Evolutionary conservation across 2,888 invertebrate genomes (phyloP), one percentile per base, ranked within the genome.

Genomic region (Epinotia bilunana): DNA sequence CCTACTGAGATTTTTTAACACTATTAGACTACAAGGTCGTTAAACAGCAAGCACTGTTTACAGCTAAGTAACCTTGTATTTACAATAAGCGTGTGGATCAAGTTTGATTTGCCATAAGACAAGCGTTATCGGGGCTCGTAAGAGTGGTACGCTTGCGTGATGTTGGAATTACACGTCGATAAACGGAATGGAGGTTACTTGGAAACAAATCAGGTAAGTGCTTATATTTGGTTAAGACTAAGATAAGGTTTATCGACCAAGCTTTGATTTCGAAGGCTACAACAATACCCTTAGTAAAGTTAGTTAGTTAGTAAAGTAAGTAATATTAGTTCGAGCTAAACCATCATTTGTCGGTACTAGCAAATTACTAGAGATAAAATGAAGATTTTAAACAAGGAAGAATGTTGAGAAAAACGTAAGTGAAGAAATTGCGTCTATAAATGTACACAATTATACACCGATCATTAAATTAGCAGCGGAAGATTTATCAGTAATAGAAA

Each of bases 141-240:
- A 1, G 23, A 28, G 23, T 28, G 23, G 23, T 18, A 57, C 68
- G 58, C 49, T 65, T 5, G 74, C 46, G 68, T 68, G 64, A 70
- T 70, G 70, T 74, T 70, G 49, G 64, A 74, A 74, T 74, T 69
- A 70, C 49, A 64, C 46, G 63, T 64, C 63, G 70, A 74, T 74
- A 70, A 70, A 74, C 58, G 49, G 58, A 64, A 74, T 70, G 60
- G 69, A 70, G 70, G 64, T 74, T 74, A 64, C 64, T 53, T 43
- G 39, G 70, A 63, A 74, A 74, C 74, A 70, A 74, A 74, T 75
- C 65, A 60, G 65, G 63, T 67, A 60, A 74, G 58, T 72, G 67
- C 49, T 53, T 20, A n/a, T 64, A 65, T 55, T 74, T 55, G 55
- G 74, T 55, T 57, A 58, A 43, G 55, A 4, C 2, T n/a, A 28